phyloP scores from a whole-genome alignment of 2,113 vertebrate genomes.

The Parus major region DNA sequence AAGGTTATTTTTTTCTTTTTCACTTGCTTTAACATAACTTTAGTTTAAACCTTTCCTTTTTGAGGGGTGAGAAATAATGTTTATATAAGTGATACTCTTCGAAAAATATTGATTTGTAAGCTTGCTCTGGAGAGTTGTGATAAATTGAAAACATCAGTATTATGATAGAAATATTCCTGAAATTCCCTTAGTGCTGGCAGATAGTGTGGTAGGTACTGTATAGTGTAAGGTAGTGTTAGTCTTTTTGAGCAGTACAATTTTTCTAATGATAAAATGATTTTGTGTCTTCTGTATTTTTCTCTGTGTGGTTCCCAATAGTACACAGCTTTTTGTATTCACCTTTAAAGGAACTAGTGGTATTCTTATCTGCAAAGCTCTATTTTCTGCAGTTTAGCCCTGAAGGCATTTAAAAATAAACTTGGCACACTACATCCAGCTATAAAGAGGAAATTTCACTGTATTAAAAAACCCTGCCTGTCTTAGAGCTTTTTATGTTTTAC shows the following conservation, averaged over 20 bases:
- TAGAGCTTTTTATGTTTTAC: background rate
- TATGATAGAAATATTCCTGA: background rate
- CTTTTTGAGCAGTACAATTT: background rate
- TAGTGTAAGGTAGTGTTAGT: background rate
- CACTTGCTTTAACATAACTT: background rate
- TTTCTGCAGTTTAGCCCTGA: background rate
- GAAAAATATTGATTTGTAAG: background rate
- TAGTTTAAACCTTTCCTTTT: background rate
- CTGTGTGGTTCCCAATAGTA: background rate
- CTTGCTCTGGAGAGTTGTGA: background rate
- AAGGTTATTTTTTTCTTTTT: background rate
- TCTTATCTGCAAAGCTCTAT: background rate
- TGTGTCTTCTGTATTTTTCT: background rate
- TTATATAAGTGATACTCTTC: background rate
- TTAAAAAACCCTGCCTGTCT: background rate
- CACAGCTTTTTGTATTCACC: background rate
- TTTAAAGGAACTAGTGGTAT: background rate
- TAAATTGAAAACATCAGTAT: background rate
- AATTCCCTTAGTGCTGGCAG: background rate
- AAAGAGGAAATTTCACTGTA: background rate
- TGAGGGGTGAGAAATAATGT: background rate
- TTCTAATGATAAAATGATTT: background rate
- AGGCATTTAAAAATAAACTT: conserved; percentile 39
- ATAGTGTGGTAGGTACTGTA: background rate
- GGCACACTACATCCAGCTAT: background rate